These are phyloP conservation scores for Pseudorectes ferrugineus DNA, from an alignment of 2,113 vertebrate genomes.

Conservation along the genomic window DNA sequence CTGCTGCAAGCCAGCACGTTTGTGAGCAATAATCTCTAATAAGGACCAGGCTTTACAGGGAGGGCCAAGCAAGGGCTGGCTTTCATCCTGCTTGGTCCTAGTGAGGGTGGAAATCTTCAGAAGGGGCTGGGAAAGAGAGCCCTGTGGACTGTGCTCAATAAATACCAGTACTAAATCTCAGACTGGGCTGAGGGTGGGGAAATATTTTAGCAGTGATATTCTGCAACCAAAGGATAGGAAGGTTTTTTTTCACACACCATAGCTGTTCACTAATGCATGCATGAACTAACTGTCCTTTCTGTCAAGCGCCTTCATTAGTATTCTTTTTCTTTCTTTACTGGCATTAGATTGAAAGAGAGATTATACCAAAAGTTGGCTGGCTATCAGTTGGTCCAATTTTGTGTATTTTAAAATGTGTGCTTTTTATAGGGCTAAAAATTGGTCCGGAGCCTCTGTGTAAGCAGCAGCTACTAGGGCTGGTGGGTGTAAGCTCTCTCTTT, in stretches of 20 bases:
- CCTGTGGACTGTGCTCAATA: background rate
- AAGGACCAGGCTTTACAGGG: background rate
- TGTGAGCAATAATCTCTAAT: background rate
- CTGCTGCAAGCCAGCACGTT: background rate
- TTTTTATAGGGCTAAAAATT: conserved; percentile 31
- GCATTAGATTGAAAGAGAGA: conserved; percentile 44
- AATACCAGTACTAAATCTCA: background rate
- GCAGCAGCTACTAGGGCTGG: background rate
- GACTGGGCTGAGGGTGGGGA: background rate
- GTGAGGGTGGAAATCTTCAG: background rate
- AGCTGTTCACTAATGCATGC: conserved; percentile 57
- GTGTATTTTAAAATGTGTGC: background rate
- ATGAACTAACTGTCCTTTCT: conserved; percentile 59
- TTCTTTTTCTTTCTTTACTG: conserved; percentile 46
- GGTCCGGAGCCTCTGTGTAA: background rate
- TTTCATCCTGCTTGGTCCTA: conserved; percentile 23
- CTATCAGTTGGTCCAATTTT: conserved; percentile 44
- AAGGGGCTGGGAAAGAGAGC: background rate
- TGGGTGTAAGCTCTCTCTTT: background rate
- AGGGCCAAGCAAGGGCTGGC: background rate
- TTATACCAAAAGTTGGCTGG: conserved; percentile 17
- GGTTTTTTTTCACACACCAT: conserved; percentile 40
- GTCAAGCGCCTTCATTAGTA: conserved; percentile 55
- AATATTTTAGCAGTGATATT: conserved; percentile 38
- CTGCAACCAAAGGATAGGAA: conserved; percentile 13